phyloP scores from a whole-genome alignment of 1,140 invertebrate genomes.

The Rhopalosiphum padi region DNA sequence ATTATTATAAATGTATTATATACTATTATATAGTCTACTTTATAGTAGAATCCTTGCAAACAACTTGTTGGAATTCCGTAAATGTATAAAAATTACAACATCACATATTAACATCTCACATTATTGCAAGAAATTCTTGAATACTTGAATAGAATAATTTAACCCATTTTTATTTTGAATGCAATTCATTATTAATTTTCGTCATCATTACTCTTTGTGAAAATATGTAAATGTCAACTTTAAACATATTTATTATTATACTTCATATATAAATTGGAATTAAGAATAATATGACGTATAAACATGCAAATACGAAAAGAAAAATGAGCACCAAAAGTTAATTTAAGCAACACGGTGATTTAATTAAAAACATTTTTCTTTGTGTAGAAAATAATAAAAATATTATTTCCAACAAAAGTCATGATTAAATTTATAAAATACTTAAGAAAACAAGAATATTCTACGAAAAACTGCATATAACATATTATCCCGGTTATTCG shows the following conservation, averaged over 20 bases:
- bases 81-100: not conserved
- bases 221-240: slow-evolving; percentile 2
- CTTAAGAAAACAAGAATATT: not conserved
- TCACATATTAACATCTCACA: not conserved
- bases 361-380: not conserved
- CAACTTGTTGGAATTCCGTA: not conserved
- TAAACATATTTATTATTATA: slow-evolving; percentile 10
- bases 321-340: not conserved
- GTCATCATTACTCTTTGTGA: not conserved
- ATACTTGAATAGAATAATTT: not conserved
- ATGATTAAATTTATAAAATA: not conserved
- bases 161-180: not conserved
- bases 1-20: not conserved
- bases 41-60: not conserved
- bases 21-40: not conserved
- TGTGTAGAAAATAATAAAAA: not conserved
- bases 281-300: slow-evolving; percentile 9
- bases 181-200: not conserved
- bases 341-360: not conserved
- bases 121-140: not conserved
- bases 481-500: not conserved
- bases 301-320: not conserved
- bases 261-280: not conserved
- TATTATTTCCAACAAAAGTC: not conserved
- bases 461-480: not conserved